These are phyloP conservation scores for Leucozona laternaria DNA, from an alignment of 2,888 invertebrate genomes.

Conservation along the genomic window DNA sequence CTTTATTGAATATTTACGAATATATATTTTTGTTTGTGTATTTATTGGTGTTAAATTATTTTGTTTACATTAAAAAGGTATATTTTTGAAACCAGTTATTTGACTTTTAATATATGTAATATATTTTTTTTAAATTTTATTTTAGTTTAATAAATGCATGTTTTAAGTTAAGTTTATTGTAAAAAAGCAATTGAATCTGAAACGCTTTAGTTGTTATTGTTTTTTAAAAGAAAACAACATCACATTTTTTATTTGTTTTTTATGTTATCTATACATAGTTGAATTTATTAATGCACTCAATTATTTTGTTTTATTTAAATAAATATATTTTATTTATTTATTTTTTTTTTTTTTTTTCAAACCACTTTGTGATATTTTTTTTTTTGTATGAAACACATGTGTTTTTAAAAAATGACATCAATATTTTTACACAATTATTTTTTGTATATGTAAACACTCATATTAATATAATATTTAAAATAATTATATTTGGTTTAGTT, in stretches of 20 bases:
- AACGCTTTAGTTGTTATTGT: background rate
- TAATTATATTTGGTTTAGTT: background rate
- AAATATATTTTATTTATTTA: background rate
- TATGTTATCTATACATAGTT: background rate
- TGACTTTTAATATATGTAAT: too few species aligned
- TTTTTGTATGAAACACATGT: background rate
- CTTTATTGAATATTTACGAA: background rate
- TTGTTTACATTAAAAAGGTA: slow-evolving; percentile 4
- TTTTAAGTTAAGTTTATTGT: background rate
- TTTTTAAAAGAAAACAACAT: background rate
- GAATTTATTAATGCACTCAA: background rate
- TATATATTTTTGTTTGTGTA: background rate
- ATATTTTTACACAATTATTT: background rate
- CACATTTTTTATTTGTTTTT: background rate
- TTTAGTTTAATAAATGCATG: background rate
- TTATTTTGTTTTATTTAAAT: background rate
- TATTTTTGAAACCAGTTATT: slow-evolving; percentile 59
- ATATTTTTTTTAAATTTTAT: slow-evolving; percentile 1
- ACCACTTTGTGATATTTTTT: background rate
- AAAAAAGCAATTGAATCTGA: slow-evolving; percentile 4
- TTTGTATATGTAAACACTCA: background rate
- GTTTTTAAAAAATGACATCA: background rate
- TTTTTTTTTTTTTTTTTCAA: background rate
- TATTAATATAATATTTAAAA: background rate
- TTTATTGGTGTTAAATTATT: background rate